Base-by-base conservation (phyloP, 2,888 invertebrate species). In the Lordiphosa fenestrarum region DNA sequence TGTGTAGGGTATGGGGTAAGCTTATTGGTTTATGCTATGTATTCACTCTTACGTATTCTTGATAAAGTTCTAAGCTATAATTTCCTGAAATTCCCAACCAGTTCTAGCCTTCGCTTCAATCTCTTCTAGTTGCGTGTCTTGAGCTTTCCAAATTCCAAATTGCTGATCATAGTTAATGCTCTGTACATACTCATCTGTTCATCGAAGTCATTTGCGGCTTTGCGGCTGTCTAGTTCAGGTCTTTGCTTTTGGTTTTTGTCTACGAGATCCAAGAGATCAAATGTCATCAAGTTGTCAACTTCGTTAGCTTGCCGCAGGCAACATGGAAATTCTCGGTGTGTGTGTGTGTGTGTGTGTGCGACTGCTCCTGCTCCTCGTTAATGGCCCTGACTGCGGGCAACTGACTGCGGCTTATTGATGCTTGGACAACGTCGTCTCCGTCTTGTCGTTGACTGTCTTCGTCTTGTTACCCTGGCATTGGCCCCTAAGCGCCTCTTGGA, bases 221-320 rank as follows among this genome's bases (percentile, higher is more conserved):
- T 59, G 49, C 58, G 66, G 52, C 47, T 37, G 39, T 41, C 9
- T 41, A 40, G 60, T 25, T 25, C 25, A 25, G 7, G 25, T 25
- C 25, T 25, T 25, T 25, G 25, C 25, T 30, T 30, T 9, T 9
- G 9, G 30, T 9, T 10, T 30, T 30, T 30, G 30, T 41, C 61
- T 53, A 53, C 15, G 36, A 53, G 37, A 60, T 72, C 68, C 61
- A 53, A 63, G 71, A 69, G 85, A 84, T 86, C 86, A 82, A 85
- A 85, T 86, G 85, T 86, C 86, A 85, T 86, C 86, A 84, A 82
- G 82, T 86, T 85, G 86, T 86, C 85, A 86, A 82, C 85, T 86
- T 85, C 83, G 86, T 86, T 85, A 85, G 86, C 70, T 66, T 75
- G 82, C 73, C 70, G 69, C 69, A 66, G 67, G 74, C 60, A 69